Conservation (phyloP, 2,113 vertebrate species). For the Antigone vipio region DNA sequence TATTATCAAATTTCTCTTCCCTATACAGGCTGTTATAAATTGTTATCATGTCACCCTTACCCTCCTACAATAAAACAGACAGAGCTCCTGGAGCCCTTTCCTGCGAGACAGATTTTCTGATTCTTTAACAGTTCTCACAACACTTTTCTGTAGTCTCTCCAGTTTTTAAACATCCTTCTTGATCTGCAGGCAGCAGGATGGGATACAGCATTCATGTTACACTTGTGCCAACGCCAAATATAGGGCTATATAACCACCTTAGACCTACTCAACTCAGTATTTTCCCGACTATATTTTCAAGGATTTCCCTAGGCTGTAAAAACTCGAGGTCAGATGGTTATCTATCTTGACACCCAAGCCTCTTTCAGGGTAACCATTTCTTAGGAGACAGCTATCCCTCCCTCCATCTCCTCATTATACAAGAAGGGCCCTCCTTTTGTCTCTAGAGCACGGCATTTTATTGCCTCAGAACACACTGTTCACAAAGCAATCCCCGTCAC, state of each 20-base stretch:
- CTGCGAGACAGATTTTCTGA: background rate
- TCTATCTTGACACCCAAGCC: background rate
- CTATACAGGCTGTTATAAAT: background rate
- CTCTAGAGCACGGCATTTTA: background rate
- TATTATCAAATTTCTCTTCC: slow-evolving; percentile 31
- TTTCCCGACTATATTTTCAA: background rate
- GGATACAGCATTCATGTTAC: background rate
- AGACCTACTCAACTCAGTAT: background rate
- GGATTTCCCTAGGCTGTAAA: background rate
- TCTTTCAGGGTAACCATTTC: background rate
- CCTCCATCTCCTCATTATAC: background rate
- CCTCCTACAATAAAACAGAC: background rate
- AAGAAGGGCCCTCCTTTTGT: background rate
- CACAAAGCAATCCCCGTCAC: background rate
- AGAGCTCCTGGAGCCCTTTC: background rate
- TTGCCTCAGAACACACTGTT: slow-evolving; percentile 19
- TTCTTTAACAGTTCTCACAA: background rate
- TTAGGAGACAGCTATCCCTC: background rate
- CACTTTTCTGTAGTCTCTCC: background rate
- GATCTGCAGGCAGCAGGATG: background rate
- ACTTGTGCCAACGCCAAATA: background rate
- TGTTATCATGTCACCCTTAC: background rate
- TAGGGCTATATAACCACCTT: background rate
- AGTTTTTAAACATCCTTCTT: background rate
- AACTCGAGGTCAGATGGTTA: background rate